Evolutionary conservation across 2,797 vertebrate genomes (phyloP).

Genomic region (Otolemur crassicaudatus): DNA sequence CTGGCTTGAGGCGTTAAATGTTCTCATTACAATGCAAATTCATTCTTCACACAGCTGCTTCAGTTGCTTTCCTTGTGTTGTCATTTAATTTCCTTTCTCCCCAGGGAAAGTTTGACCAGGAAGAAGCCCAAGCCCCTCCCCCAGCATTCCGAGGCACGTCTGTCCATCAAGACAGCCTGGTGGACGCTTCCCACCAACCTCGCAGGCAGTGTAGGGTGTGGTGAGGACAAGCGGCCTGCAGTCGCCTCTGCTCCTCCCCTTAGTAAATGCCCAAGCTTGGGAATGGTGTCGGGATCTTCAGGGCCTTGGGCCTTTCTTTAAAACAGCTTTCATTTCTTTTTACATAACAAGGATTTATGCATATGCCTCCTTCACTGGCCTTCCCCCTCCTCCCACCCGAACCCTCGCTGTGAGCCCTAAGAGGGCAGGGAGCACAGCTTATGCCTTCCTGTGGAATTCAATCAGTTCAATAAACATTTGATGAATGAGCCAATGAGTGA

Average conservation of each 20-base stretch:
- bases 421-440: not conserved
- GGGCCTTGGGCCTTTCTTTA: not conserved
- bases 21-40: slow-evolving; percentile 77
- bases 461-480: not conserved
- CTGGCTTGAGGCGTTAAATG: not conserved
- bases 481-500: slow-evolving; percentile 10
- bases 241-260: not conserved
- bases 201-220: not conserved
- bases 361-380: not conserved
- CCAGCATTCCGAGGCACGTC: not conserved
- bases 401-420: not conserved
- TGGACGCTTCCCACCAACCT: too few species aligned
- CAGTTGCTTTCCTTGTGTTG: slow-evolving; percentile 52
- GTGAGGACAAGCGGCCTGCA: not conserved
- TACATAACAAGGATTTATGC: not conserved
- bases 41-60: slow-evolving; percentile 42
- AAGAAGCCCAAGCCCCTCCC: not conserved
- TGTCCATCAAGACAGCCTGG: too few species aligned
- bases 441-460: slow-evolving; percentile 25
- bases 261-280: not conserved
- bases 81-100: slow-evolving; percentile 64
- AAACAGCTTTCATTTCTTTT: not conserved
- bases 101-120: slow-evolving; percentile 46
- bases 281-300: not conserved
- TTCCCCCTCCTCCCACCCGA: fast-evolving